Evolutionary conservation across 2,888 invertebrate species (phyloP).

Genomic region (Platycnemis pennipes): DNA sequence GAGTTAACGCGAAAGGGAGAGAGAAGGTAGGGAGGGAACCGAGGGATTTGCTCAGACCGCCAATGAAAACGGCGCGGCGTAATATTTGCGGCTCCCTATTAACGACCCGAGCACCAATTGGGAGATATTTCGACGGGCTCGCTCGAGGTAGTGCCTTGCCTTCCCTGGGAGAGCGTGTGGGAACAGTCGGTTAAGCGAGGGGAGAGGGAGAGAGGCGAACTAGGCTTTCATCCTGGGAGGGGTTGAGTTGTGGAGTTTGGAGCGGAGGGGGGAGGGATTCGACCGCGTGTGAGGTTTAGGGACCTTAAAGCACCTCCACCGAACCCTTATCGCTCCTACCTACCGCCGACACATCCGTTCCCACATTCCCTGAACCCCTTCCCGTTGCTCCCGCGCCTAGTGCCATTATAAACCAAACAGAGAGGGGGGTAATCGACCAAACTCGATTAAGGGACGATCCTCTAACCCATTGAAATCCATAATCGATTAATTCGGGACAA

Average conservation of each 20-base stretch:
- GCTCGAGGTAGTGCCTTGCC: not conserved
- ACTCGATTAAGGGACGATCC: conserved; percentile 57
- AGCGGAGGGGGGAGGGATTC: not conserved
- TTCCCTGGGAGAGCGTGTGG: not conserved
- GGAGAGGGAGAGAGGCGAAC: not conserved
- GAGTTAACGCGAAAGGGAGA: not conserved
- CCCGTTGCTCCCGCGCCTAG: not conserved
- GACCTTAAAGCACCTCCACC: not conserved
- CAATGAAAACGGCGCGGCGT: conserved; percentile 38
- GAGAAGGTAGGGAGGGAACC: not conserved
- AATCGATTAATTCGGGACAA: conserved; percentile 56
- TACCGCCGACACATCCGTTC: not conserved
- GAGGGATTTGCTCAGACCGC: conserved; percentile 34
- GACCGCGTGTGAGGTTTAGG: not conserved
- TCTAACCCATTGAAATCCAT: conserved; percentile 56
- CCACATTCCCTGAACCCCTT: not conserved
- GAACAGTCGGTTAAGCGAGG: not conserved
- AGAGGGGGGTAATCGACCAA: conserved; percentile 60
- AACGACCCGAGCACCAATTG: conserved; percentile 54
- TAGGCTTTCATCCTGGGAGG: not conserved
- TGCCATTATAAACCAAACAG: conserved; percentile 61
- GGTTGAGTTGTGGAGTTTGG: not conserved
- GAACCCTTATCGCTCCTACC: not conserved
- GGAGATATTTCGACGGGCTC: not conserved
- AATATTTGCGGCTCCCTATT: conserved; percentile 58